Evolutionary conservation across 2,797 vertebrate species (phyloP).

Genomic region (Hipposideros larvatus): DNA sequence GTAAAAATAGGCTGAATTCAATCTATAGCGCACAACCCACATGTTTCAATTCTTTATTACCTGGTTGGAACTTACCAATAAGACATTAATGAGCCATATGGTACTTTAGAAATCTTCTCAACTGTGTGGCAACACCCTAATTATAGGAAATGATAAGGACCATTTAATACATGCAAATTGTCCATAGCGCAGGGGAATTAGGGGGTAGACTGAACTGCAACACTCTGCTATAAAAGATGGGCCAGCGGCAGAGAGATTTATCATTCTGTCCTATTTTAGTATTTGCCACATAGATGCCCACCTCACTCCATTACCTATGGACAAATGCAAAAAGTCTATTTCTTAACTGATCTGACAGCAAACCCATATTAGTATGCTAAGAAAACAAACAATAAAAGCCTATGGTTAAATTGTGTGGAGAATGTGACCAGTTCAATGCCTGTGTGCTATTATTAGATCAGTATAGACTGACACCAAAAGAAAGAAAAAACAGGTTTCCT

Average conservation of each 20-base stretch:
- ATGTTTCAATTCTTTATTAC: conserved; percentile 51
- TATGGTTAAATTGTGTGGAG: conserved; percentile 34
- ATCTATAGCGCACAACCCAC: not conserved
- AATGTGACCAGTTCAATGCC: not conserved
- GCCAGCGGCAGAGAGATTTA: conserved; percentile 47
- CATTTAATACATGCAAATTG: conserved; percentile 77
- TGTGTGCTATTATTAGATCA: not conserved
- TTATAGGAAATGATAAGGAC: conserved; percentile 72
- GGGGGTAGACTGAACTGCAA: conserved; percentile 3
- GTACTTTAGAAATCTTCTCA: conserved; percentile 62
- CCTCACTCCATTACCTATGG: conserved; percentile 41
- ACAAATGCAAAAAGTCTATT: conserved; percentile 1
- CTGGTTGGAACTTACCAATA: conserved; percentile 49
- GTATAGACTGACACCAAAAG: not conserved
- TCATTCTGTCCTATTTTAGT: conserved; percentile 40
- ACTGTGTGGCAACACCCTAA: conserved; percentile 53
- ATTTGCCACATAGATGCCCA: conserved; percentile 26
- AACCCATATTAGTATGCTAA: conserved; percentile 18
- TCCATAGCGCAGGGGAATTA: conserved; percentile 58
- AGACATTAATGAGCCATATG: conserved; percentile 69
- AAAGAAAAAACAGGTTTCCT: conserved; percentile 22
- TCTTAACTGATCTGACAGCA: not conserved
- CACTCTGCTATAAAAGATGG: conserved; percentile 51
- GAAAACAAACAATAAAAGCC: conserved; percentile 34
- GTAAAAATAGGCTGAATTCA: conserved; percentile 23